Evolutionary conservation across 2,113 vertebrate genomes (phyloP).

Genomic region (Equus przewalskii): DNA sequence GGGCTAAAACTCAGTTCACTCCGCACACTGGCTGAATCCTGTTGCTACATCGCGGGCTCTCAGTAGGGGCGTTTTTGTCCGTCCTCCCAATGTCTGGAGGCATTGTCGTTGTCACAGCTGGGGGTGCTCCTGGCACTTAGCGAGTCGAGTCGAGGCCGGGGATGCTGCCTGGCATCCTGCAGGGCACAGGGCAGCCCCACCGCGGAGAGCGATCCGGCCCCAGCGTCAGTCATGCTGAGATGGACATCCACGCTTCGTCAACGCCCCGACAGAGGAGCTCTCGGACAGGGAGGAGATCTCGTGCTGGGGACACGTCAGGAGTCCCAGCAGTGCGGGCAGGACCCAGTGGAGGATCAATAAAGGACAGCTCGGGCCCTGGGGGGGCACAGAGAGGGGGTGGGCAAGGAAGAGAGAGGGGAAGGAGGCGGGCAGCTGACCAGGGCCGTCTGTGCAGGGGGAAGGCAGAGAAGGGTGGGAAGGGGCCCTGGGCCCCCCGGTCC

Average conservation of each 20-base stretch:
- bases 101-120: too few species aligned
- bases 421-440: too few species aligned
- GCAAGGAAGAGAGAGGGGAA: not conserved
- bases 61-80: not conserved
- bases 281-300: fast-evolving
- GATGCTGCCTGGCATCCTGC: too few species aligned
- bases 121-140: not conserved
- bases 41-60: not conserved
- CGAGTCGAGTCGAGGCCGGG: too few species aligned
- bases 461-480: not conserved
- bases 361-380: not conserved
- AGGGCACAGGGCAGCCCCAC: not conserved
- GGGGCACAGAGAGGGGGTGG: not conserved
- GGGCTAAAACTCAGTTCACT: not conserved
- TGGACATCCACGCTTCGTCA: not conserved
- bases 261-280: fast-evolving
- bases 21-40: fast-evolving
- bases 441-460: not conserved
- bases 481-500: not conserved
- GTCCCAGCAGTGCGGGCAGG: not conserved
- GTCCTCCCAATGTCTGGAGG: not conserved
- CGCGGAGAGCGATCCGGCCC: fast-evolving
- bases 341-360: not conserved
- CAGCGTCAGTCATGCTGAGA: not conserved
- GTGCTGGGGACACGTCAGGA: fast-evolving